A percentile compares a stretch with the other conserved stretches of the same genome.
Evolutionary conservation across 2,113 vertebrate genomes (phyloP).

Genomic region (Carollia perspicillata): DNA sequence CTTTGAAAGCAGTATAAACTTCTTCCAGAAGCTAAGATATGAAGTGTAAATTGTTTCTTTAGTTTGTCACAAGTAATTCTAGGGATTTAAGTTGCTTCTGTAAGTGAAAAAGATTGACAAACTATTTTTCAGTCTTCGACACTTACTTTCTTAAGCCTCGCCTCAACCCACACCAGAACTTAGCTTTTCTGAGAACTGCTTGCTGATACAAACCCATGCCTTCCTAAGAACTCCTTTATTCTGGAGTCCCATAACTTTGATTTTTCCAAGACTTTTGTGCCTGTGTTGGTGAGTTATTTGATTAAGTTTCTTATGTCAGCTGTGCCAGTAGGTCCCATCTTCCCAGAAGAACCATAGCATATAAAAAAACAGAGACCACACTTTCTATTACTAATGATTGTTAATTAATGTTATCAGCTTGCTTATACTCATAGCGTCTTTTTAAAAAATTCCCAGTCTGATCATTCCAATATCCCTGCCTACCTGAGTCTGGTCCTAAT

Average conservation of each 20-base stretch:
- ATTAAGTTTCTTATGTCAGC: background rate
- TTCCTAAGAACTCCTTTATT: background rate
- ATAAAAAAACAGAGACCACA: background rate
- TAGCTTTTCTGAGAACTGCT: background rate
- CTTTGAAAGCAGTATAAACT: slow-evolving; percentile 63
- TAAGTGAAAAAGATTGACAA: slow-evolving; percentile 26
- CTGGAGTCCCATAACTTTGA: background rate
- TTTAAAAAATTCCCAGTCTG: background rate
- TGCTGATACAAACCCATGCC: background rate
- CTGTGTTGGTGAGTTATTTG: background rate
- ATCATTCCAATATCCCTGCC: background rate
- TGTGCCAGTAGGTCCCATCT: background rate
- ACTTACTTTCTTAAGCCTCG: background rate
- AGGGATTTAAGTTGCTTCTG: slow-evolving; percentile 9
- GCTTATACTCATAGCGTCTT: background rate
- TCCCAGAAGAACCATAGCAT: background rate
- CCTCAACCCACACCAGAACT: background rate
- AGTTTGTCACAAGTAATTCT: slow-evolving; percentile 41
- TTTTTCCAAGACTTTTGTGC: background rate
- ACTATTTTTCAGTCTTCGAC: background rate
- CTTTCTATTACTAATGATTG: background rate
- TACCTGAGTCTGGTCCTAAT: background rate
- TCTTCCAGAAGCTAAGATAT: background rate
- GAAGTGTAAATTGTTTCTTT: slow-evolving; percentile 39
- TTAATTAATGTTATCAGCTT: background rate